Percentiles rank a stretch among this genome's conserved stretches.
Conservation (phyloP, 1,140 invertebrate species). For the Riptortus pedestris region DNA sequence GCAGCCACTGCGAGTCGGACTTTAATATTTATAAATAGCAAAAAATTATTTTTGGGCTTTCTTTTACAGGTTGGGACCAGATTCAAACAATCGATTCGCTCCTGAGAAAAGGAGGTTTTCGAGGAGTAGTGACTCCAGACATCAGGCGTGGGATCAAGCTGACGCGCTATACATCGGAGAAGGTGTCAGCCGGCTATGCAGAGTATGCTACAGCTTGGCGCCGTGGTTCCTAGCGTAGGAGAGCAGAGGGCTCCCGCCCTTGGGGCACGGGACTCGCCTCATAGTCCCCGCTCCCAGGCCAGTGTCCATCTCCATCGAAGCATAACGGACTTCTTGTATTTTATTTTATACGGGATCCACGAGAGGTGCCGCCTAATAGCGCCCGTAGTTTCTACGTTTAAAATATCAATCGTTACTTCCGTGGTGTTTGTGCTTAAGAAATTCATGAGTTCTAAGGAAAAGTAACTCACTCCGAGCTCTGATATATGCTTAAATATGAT, state of each 20-base stretch:
- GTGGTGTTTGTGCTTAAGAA: neutral
- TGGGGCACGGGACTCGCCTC: constrained; percentile 4
- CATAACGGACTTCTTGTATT: too few species aligned
- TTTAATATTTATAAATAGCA: too few species aligned
- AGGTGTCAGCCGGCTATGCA: constrained; percentile 69
- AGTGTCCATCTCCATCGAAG: neutral
- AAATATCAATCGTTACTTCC: neutral
- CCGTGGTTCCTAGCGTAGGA: constrained; percentile 46
- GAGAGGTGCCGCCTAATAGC: neutral
- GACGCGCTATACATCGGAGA: constrained; percentile 88
- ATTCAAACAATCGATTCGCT: constrained; percentile 96
- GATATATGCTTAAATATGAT: too few species aligned
- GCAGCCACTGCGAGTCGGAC: too few species aligned
- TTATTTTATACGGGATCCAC: neutral
- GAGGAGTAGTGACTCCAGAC: constrained; percentile 78
- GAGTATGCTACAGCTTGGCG: constrained; percentile 61
- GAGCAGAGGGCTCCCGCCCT: constrained; percentile 25
- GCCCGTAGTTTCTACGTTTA: neutral
- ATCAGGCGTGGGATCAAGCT: constrained; percentile 80
- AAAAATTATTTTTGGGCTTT: too few species aligned
- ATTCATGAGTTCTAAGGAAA: neutral
- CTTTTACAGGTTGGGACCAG: constrained; percentile 77
- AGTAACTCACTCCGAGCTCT: too few species aligned
- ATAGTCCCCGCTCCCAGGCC: neutral
- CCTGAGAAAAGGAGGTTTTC: constrained; percentile 91